Evolutionary conservation across 2,113 vertebrate genomes (phyloP).

Genomic region (Stomatorhinus ivindoensis): DNA sequence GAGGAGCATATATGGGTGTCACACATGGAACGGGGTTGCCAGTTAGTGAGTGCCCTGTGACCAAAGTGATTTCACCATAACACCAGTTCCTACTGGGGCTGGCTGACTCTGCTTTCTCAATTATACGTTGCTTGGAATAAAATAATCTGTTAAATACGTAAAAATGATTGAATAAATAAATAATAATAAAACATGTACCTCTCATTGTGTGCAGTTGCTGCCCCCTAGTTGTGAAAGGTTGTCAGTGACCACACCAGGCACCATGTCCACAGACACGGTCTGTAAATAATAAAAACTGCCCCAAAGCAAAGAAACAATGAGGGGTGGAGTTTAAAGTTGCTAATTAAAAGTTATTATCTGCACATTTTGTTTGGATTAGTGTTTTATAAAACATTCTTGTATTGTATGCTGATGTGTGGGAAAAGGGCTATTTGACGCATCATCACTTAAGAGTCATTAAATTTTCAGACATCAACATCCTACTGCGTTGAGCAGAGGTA

Average conservation of each 20-base stretch:
- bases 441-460: neutral
- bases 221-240: neutral
- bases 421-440: neutral
- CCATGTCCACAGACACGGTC: neutral
- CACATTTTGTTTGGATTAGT: neutral
- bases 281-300: neutral
- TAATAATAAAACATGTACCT: neutral
- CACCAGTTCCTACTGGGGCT: neutral
- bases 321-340: neutral
- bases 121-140: neutral
- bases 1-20: neutral
- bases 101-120: neutral
- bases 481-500: neutral
- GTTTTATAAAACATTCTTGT: neutral
- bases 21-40: neutral
- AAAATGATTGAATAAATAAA: neutral
- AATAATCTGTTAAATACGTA: neutral
- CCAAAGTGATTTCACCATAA: neutral
- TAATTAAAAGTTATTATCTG: neutral
- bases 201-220: neutral
- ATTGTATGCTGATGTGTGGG: neutral
- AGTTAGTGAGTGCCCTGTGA: neutral
- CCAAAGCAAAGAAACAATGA: neutral
- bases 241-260: neutral
- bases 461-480: neutral